Evolutionary conservation across 2,888 invertebrate genomes (phyloP).

Genomic region (Andrena camellia): DNA sequence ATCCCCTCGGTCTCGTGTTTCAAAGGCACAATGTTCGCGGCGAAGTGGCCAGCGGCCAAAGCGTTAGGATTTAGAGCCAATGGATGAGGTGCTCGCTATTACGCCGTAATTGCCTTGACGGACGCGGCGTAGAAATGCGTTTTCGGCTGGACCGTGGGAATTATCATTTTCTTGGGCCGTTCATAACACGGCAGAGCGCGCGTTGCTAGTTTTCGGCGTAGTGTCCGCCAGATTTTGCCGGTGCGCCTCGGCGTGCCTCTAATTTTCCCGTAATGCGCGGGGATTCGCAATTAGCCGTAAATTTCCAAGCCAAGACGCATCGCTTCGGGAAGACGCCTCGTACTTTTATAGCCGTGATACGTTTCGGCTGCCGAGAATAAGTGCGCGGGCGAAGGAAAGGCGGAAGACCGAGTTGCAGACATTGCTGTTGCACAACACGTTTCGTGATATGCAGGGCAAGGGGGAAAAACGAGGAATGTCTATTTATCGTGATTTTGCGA

Average conservation of each 20-base stretch:
- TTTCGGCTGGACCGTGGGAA: constrained; percentile 24
- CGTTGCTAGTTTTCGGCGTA: background rate
- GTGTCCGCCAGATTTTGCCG: background rate
- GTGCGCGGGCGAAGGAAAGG: no score
- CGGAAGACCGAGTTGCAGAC: no score
- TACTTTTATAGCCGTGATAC: background rate
- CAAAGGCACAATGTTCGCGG: constrained; percentile 5
- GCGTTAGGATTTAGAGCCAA: background rate
- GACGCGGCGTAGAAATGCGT: constrained; percentile 22
- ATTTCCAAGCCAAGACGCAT: background rate
- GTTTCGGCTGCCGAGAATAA: background rate
- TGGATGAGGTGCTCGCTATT: constrained; percentile 13
- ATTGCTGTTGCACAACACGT: no score
- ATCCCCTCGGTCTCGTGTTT: background rate
- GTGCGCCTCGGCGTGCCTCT: constrained; percentile 5
- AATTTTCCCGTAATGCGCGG: constrained; percentile 30
- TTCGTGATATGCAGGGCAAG: no score
- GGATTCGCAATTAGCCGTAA: constrained; percentile 42
- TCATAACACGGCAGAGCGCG: background rate
- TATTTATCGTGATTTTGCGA: no score
- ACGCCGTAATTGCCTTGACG: constrained; percentile 35
- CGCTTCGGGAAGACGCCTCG: background rate
- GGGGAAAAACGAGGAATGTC: no score
- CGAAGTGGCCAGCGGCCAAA: constrained; percentile 26
- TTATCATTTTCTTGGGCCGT: constrained; percentile 33